phyloP scores from a whole-genome alignment of 92 coral and sea anemone species.

The Pocillopora meandrina region DNA sequence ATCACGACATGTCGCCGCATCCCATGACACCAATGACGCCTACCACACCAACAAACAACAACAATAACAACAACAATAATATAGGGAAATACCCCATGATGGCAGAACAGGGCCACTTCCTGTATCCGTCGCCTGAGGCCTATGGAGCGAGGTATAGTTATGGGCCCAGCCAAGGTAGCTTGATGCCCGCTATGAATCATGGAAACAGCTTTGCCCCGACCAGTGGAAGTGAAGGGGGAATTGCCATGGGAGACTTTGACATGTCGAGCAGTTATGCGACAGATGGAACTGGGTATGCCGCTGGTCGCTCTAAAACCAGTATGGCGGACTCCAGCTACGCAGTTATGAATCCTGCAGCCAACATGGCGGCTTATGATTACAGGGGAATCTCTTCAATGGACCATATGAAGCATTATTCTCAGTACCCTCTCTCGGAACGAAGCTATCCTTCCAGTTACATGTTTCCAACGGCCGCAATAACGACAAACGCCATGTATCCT shows the following conservation, averaged over 20 bases:
- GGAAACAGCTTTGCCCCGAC: slow-evolving; percentile 61
- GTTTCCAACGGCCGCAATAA: slow-evolving; percentile 75
- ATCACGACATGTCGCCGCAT: slow-evolving; percentile 41
- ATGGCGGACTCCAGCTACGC: slow-evolving; percentile 66
- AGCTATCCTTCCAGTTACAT: slow-evolving; percentile 83
- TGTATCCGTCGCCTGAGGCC: slow-evolving; percentile 87
- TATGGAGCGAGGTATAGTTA: slow-evolving; percentile 81
- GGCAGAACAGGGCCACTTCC: slow-evolving; percentile 82
- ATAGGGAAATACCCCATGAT: slow-evolving; percentile 48
- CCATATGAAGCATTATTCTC: slow-evolving; percentile 87
- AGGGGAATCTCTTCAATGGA: slow-evolving; percentile 80
- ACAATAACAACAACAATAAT: slow-evolving; percentile 64
- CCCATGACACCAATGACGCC: slow-evolving; percentile 67
- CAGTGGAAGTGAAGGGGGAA: slow-evolving; percentile 44
- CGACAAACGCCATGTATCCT: slow-evolving; percentile 79
- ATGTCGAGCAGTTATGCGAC: slow-evolving; percentile 75
- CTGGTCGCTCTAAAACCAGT: slow-evolving; percentile 76
- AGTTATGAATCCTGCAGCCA: slow-evolving; percentile 52
- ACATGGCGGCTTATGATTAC: slow-evolving; percentile 71
- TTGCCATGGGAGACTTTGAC: slow-evolving; percentile 71
- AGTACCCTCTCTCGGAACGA: slow-evolving; percentile 82
- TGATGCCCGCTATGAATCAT: slow-evolving; percentile 61
- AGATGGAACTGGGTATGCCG: slow-evolving; percentile 66
- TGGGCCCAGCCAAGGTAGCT: slow-evolving; percentile 53
- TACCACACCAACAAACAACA: slow-evolving; percentile 73